Conservation (phyloP, 2,888 invertebrate genomes). For the Fragum whitleyi region DNA sequence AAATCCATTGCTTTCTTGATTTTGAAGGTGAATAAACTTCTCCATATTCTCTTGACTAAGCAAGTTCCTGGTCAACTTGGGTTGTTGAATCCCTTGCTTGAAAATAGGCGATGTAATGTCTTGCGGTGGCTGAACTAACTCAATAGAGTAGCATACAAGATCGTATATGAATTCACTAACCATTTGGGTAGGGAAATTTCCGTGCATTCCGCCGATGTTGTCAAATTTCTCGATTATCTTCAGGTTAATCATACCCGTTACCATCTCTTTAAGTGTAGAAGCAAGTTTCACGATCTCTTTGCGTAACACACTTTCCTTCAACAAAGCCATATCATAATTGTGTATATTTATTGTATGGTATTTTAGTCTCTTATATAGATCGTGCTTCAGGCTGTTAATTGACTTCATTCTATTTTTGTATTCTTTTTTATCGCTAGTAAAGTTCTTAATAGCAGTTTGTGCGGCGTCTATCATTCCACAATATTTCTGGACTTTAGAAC, state of each 20-base stretch:
- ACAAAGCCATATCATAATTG: background rate
- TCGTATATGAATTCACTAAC: background rate
- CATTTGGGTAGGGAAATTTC: background rate
- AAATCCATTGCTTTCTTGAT: background rate
- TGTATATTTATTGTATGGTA: background rate
- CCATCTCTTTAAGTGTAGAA: background rate
- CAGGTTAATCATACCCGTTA: background rate
- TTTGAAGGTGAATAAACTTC: background rate
- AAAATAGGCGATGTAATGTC: background rate
- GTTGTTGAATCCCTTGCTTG: background rate
- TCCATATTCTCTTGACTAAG: background rate
- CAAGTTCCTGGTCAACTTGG: background rate
- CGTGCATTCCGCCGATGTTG: background rate
- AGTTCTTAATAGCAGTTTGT: background rate
- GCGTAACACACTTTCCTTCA: background rate
- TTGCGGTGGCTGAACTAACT: background rate
- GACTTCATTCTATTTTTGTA: background rate
- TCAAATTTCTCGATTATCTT: background rate
- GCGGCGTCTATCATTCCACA: constrained; percentile 2
- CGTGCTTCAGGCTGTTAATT: background rate
- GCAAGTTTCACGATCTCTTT: background rate
- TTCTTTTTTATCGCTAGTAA: background rate
- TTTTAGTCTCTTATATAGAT: background rate
- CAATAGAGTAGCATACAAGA: background rate
- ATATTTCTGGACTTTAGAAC: constrained; percentile 4